These are phyloP conservation scores for Plusia festucae DNA, from an alignment of 2,888 invertebrate genomes.

Conservation along the genomic window DNA sequence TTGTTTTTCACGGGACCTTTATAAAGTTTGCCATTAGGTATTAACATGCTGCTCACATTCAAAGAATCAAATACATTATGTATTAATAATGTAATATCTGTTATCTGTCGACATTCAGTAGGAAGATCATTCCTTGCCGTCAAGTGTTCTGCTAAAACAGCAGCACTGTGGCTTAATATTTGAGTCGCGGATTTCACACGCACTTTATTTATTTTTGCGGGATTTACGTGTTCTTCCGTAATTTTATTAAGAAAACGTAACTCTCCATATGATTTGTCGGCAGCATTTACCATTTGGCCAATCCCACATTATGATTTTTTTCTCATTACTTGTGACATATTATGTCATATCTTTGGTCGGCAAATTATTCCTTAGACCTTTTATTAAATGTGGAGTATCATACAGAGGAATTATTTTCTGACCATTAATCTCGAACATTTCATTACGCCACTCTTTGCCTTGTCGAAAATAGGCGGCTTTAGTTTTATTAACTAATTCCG, in stretches of 20 bases:
- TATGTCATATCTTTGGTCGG: slow-evolving; percentile 50
- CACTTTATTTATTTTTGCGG: not conserved
- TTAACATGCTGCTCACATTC: not conserved
- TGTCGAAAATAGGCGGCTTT: slow-evolving; percentile 32
- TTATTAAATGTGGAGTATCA: slow-evolving; percentile 58
- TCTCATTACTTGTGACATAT: slow-evolving; percentile 34
- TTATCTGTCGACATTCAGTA: slow-evolving; percentile 7
- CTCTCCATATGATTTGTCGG: not conserved
- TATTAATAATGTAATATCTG: not conserved
- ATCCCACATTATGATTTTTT: slow-evolving; percentile 58
- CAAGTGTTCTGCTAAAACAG: slow-evolving; percentile 47
- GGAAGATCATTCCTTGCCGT: slow-evolving; percentile 21
- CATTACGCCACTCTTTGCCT: slow-evolving; percentile 46
- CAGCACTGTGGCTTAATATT: slow-evolving; percentile 43
- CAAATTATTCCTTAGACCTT: slow-evolving; percentile 56
- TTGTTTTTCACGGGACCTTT: slow-evolving; percentile 10
- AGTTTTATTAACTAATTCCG: slow-evolving; percentile 42
- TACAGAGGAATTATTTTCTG: slow-evolving; percentile 51
- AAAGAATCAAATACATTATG: slow-evolving; percentile 19
- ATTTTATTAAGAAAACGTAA: not conserved
- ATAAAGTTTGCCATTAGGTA: slow-evolving; percentile 22
- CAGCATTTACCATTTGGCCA: slow-evolving; percentile 28
- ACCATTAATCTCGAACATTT: slow-evolving; percentile 33
- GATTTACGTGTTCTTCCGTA: not conserved
- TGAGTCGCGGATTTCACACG: not conserved